These are phyloP conservation scores for Thermophis baileyi DNA, from an alignment of 2,113 vertebrate genomes.

Conservation along the genomic window DNA sequence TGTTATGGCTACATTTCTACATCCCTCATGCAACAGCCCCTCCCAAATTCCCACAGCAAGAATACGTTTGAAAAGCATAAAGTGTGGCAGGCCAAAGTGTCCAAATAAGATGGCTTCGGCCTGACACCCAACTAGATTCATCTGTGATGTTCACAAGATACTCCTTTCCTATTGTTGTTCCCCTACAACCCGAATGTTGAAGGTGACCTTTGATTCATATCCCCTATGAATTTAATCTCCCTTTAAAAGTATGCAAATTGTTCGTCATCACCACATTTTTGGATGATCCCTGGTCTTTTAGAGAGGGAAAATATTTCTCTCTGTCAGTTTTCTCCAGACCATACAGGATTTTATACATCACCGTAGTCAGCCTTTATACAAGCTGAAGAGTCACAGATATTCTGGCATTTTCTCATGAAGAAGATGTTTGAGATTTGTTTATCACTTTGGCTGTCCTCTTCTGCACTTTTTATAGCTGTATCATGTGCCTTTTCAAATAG, in stretches of 20 bases:
- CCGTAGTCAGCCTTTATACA: background rate
- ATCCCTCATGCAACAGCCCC: too few relatives aligned
- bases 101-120: too few relatives aligned
- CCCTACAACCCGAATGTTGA: too few relatives aligned
- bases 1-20: too few relatives aligned
- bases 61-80: too few relatives aligned
- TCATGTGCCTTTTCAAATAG: background rate
- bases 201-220: background rate
- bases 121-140: background rate
- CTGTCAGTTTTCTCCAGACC: background rate
- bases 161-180: background rate
- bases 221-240: background rate
- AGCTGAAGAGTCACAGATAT: background rate
- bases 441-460: background rate
- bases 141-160: background rate
- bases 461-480: background rate
- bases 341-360: background rate
- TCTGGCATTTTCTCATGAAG: background rate
- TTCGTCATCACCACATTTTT: background rate
- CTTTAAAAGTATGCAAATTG: background rate
- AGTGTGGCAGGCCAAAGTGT: too few relatives aligned
- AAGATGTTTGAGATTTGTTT: background rate
- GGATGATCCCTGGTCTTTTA: background rate
- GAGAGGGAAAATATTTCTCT: background rate
- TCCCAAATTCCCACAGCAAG: too few relatives aligned